Base-by-base conservation (phyloP, 2,797 vertebrate species). In the Todus mexicanus region DNA sequence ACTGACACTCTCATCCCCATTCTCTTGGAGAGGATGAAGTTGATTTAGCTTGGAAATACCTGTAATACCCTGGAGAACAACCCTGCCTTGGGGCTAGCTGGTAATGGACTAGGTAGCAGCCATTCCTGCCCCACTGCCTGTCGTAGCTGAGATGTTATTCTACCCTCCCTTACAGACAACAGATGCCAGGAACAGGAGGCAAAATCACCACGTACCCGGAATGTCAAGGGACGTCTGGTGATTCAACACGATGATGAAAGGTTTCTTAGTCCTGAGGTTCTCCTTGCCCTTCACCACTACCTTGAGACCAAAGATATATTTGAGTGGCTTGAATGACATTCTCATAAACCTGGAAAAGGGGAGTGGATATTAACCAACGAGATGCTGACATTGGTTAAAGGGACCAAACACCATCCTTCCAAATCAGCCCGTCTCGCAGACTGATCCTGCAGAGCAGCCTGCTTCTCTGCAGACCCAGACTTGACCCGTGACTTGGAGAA, bases 181-280 rank as follows among this genome's bases (percentile, higher is more conserved):
- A 12, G 53, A 40, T 11, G 27, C 38, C 11, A 6, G 71, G 59
- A 75, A 23, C 38, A 50, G 40, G 15, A 78, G 48, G 17, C 14
- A 37, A 60, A 21, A 33, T 64, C 37, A 43, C 15, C 65, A 93
- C 97, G 38, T 97, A 98, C 98, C 97, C 35, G 98, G 71, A 65
- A 98, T 75, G 53, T 98, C 98, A 29, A 98, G 93, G 21, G 97
- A 98, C 65, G 96, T 98, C 97, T 98, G 98, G 87, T 98, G 98
- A 84, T 98, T 98, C 95, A 98, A 88, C 59, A 98, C 97, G 5
- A 98, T 64, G 7, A 98, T 96, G 5, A 97, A 98, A 47, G 97
- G 97, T 64, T 97, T 97, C 22, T 97, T 97, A 21, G 95, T 95
- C 83, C 93, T 97, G 82, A 98, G 97, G 90, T 98, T 96, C 76